These are phyloP conservation scores for Corythoichthys haematopterus DNA, from an alignment of 2,113 vertebrate species.

Conservation along the genomic window DNA sequence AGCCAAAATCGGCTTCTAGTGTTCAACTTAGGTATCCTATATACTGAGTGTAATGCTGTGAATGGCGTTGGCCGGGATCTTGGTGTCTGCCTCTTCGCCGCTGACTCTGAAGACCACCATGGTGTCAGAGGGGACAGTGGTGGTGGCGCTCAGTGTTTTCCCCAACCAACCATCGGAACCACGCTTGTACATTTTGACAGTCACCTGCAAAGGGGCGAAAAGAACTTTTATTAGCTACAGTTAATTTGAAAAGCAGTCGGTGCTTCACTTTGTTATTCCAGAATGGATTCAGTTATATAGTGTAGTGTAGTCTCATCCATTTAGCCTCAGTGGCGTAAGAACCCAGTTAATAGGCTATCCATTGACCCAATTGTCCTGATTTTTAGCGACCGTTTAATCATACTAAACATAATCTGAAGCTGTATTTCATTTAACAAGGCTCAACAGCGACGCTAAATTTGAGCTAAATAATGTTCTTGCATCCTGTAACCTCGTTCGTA, in stretches of 20 bases:
- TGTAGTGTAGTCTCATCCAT: neutral
- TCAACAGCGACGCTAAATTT: neutral
- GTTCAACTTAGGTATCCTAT: conserved; percentile 17
- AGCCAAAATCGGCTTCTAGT: too few species aligned
- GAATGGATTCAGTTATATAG: neutral
- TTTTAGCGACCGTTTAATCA: neutral
- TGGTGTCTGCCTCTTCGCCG: conserved; percentile 60
- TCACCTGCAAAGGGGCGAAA: conserved; percentile 53
- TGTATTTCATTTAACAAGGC: neutral
- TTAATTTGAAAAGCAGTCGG: neutral
- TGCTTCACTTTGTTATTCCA: neutral
- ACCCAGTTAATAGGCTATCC: neutral
- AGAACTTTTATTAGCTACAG: neutral
- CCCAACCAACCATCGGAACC: conserved; percentile 69
- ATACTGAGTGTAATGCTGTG: conserved; percentile 71
- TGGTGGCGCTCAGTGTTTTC: conserved; percentile 58
- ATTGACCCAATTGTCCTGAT: neutral
- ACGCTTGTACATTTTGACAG: conserved; percentile 71
- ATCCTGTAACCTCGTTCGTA: neutral
- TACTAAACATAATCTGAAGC: neutral
- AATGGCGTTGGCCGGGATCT: conserved; percentile 61
- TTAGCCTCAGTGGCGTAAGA: neutral
- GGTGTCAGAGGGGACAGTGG: conserved; percentile 69
- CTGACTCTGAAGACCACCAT: conserved; percentile 66
- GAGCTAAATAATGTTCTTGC: neutral